Evolutionary conservation across 2,888 invertebrate genomes (phyloP), one percentile per base, ranked within the genome.

Genomic region (Drosophila lutescens): DNA sequence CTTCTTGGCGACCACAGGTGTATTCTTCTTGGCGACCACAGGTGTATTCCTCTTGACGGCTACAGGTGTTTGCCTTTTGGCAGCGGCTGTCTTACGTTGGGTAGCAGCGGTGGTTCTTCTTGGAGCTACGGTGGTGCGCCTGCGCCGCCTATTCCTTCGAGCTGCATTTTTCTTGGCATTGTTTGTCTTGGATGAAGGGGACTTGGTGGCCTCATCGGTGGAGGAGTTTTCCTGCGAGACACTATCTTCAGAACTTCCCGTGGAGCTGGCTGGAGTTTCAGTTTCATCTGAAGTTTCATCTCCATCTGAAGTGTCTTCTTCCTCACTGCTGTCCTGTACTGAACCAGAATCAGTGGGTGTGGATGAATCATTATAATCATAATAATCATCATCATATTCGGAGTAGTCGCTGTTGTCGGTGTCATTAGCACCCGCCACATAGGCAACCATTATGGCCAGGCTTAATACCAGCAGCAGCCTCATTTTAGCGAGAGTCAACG

Each of bases 61-160:
- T 4, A 46, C 66, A 17, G 70, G 57, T 38, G 57, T 40, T 17
- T 17, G 32, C 17, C 32, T 66, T 12, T 69, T 66, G 10, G 40
- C 20, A 9, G 56, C 56, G 0, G 20, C 68, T 12, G 6, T 17
- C n/a, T 67, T 51, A 6, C 46, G 38, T 20, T 68, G 47, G 4
- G 46, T n/a, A 7, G 69, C 46, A 9, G 34, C 65, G 7, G 46
- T 54, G 17, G 44, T 32, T 8, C 44, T 20, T 15, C 2, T 53
- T n/a, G 65, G 54, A 1, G 46, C 44, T 2, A 15, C 38, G 3
- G 69, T 55, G 57, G 70, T 47, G 34, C 26, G 56, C 34, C 40
- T 38, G n/a, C 66, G 66, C 9, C 40, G 56, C 3, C 20, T 40
- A 2, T 23, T 41, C 5, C 9, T 13, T 20, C 30, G 58, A 12